These are phyloP conservation scores for Dascillus cervinus DNA, from an alignment of 2,888 invertebrate genomes.

Conservation along the genomic window DNA sequence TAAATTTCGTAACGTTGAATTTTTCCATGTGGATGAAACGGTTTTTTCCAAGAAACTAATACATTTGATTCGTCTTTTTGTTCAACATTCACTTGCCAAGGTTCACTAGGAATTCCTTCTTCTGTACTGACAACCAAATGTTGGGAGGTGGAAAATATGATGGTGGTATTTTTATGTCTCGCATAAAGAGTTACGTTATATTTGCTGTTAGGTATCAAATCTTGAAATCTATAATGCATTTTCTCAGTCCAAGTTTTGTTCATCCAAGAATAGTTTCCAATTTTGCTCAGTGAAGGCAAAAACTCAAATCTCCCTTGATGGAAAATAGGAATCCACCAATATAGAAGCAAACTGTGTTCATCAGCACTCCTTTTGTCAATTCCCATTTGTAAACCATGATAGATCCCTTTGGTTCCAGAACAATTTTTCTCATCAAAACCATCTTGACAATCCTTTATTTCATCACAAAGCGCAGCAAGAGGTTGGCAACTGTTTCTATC, in stretches of 20 bases:
- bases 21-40: slow-evolving; percentile 54
- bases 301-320: slow-evolving; percentile 49
- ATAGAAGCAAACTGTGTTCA: slow-evolving; percentile 54
- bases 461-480: slow-evolving; percentile 56
- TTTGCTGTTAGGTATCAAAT: slow-evolving; percentile 60
- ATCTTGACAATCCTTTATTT: slow-evolving; percentile 63
- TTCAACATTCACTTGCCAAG: slow-evolving; percentile 54
- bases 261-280: slow-evolving; percentile 48
- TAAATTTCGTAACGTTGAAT: slow-evolving; percentile 57
- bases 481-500: slow-evolving; percentile 56
- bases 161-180: slow-evolving; percentile 47
- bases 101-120: slow-evolving; percentile 65
- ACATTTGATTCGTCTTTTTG: slow-evolving; percentile 61
- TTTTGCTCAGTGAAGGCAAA: slow-evolving; percentile 58
- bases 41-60: slow-evolving; percentile 61
- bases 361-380: slow-evolving; percentile 58
- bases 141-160: slow-evolving; percentile 56
- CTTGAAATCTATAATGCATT: slow-evolving; percentile 52
- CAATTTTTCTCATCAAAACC: slow-evolving; percentile 68
- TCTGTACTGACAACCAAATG: slow-evolving; percentile 56
- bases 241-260: slow-evolving; percentile 58
- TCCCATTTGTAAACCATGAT: slow-evolving; percentile 50
- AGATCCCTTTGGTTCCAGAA: slow-evolving; percentile 37
- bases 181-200: slow-evolving; percentile 78
- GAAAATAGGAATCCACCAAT: slow-evolving; percentile 52